Evolutionary conservation across 2,797 vertebrate genomes (phyloP).

Genomic region (Chloroceryle amazona): DNA sequence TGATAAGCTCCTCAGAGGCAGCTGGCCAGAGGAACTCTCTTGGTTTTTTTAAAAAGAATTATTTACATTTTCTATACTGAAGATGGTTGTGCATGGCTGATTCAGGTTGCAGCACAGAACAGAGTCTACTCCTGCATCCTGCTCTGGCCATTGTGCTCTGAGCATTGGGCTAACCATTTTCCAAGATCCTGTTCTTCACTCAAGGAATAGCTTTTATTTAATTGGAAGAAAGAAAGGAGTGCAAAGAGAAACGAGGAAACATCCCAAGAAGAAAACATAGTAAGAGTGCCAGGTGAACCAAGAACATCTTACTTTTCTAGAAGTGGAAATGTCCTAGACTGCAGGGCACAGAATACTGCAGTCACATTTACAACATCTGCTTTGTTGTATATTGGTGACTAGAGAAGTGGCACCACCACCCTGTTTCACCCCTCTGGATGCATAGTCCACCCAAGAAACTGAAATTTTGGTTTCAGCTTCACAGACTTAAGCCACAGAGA

Average conservation of each 20-base stretch:
- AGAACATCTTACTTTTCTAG: background rate
- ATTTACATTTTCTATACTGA: background rate
- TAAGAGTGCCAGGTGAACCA: background rate
- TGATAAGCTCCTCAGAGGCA: background rate
- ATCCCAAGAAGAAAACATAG: background rate
- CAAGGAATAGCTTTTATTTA: background rate
- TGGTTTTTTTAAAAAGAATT: background rate
- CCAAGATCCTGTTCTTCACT: background rate
- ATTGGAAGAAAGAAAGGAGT: background rate
- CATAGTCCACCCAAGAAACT: background rate
- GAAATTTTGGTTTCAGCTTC: background rate
- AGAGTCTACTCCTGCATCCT: background rate
- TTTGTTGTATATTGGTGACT: background rate
- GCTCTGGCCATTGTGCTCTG: fast-evolving
- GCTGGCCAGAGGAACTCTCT: background rate
- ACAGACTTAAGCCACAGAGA: background rate
- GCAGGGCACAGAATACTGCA: background rate
- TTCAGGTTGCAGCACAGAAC: background rate
- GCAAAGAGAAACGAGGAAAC: background rate
- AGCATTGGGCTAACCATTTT: background rate
- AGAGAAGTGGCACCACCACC: background rate
- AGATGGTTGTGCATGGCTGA: fast-evolving
- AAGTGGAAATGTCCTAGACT: too few species aligned
- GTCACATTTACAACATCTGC: fast-evolving
- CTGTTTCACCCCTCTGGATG: background rate